Percentiles rank a stretch among this genome's conserved stretches.
These are phyloP conservation scores for Drosophila pseudotalamancana DNA, from an alignment of 2,888 invertebrate species.

Conservation along the genomic window DNA sequence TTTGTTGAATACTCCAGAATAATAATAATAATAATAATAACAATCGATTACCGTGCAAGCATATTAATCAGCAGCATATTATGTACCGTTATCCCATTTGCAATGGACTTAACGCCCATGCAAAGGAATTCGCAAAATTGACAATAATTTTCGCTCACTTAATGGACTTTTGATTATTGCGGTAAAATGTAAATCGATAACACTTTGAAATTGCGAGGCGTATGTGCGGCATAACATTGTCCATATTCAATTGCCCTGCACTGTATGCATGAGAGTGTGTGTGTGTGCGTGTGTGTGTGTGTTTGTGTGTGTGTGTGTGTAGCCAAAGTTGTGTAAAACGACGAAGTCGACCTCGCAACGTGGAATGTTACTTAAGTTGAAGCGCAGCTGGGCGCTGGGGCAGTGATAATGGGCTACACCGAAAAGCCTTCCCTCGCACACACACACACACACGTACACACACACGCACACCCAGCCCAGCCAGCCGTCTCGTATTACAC, in stretches of 20 bases:
- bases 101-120: no score
- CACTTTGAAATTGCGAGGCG: slow-evolving; percentile 18
- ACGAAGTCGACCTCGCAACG: slow-evolving; percentile 50
- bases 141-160: not conserved
- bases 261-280: slow-evolving; percentile 24
- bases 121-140: no score
- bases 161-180: slow-evolving; percentile 1
- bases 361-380: slow-evolving; percentile 73
- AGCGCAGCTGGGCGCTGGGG: slow-evolving; percentile 66
- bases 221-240: slow-evolving; percentile 29
- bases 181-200: slow-evolving; percentile 10
- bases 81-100: no score
- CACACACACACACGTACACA: slow-evolving; percentile 4
- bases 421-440: slow-evolving; percentile 3
- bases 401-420: slow-evolving; percentile 62
- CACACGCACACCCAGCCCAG: not conserved
- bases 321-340: slow-evolving; percentile 35
- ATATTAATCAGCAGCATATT: no score
- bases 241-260: slow-evolving; percentile 46
- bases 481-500: slow-evolving; percentile 48
- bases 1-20: no score
- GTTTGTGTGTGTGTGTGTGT: slow-evolving; percentile 10
- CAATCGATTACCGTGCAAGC: no score
- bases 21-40: no score
- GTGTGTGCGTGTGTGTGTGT: not conserved